Conservation (phyloP, 2,113 vertebrate genomes). For the Corythoichthys intestinalis region DNA sequence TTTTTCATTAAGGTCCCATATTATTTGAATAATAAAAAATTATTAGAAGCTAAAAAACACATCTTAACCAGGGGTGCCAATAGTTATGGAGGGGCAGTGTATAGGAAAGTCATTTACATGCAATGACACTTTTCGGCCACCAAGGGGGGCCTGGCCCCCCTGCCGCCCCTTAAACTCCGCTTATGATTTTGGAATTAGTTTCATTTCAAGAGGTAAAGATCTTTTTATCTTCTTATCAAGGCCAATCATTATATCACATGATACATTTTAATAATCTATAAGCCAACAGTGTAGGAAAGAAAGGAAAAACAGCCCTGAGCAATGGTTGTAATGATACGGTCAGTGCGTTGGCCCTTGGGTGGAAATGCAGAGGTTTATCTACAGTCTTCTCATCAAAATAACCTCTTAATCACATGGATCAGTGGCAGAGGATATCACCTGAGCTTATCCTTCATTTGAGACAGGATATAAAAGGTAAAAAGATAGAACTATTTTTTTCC, state of each 20-base stretch:
- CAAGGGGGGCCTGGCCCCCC: too few species aligned
- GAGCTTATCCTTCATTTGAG: conserved; percentile 56
- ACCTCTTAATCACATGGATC: conserved; percentile 51
- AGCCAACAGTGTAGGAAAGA: neutral
- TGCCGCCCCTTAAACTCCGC: too few species aligned
- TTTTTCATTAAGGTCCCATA: too few species aligned
- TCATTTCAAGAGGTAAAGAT: conserved; percentile 4
- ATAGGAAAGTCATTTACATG: too few species aligned
- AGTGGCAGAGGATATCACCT: conserved; percentile 41
- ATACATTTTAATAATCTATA: too few species aligned
- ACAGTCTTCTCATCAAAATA: conserved; percentile 40
- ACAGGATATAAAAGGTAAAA: conserved; percentile 49
- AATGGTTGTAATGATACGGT: conserved; percentile 1
- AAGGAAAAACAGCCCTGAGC: conserved; percentile 10
- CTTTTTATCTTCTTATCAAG: neutral
- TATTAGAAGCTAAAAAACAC: too few species aligned
- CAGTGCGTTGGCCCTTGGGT: conserved; percentile 13
- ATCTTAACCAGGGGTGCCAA: too few species aligned
- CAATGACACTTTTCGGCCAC: too few species aligned
- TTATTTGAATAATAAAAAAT: too few species aligned
- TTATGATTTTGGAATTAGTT: neutral
- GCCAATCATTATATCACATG: neutral
- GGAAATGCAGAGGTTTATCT: conserved; percentile 53
- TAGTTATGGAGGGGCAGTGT: too few species aligned
- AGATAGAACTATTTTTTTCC: conserved; percentile 38